Evolutionary conservation across 2,888 invertebrate species (phyloP), one percentile per base, ranked within the genome.

Genomic region (Dynastes hyllus): DNA sequence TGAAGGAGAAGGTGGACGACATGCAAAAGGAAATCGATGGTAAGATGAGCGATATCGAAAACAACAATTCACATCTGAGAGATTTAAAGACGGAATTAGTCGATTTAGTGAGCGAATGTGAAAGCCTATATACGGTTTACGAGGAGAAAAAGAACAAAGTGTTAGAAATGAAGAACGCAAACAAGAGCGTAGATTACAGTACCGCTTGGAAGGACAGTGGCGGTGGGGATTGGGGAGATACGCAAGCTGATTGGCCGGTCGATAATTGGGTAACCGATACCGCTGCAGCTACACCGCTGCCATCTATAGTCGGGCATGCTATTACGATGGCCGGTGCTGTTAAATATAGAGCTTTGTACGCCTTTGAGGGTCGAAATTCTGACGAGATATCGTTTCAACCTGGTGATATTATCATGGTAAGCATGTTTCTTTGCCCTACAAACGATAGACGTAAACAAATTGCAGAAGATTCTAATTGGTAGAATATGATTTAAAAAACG

Each of bases 331-430:
- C 90, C 78, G 91, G 91, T 53, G 91, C 91, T 80, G 91, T 91
- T 61, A 94, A 94, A 87, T 98, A 97, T 90, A 93, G 96, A 77
- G 98, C 98, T 22, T 91, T 99, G 67, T 99, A 97, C 87, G 97
- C 97, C 88, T 99, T 99, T 90, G 94, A 93, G 9, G 97, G 98
- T 0, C 91, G 98, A 75, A 97, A 97, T 84, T 91, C 92, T 0
- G 99, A 99, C 89, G 99, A 99, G 88, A 93, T 99, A 50, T 95
- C 96, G 27, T 94, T 99, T 85, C 94, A 95, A 88, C 97, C 98
- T 0, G 99, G 98, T 0, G 99, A 99, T 88, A 92, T 97, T 87
- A 96, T 99, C 80, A 90, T 93, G 89, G 95, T 95, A 88, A 91
- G 91, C 86, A 22, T 22, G 5, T n/a, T 22, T 61, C 22, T 11